Evolutionary conservation across 1,140 invertebrate genomes (phyloP), one percentile per base, ranked within the genome.

Genomic region (Chironomus tepperi): DNA sequence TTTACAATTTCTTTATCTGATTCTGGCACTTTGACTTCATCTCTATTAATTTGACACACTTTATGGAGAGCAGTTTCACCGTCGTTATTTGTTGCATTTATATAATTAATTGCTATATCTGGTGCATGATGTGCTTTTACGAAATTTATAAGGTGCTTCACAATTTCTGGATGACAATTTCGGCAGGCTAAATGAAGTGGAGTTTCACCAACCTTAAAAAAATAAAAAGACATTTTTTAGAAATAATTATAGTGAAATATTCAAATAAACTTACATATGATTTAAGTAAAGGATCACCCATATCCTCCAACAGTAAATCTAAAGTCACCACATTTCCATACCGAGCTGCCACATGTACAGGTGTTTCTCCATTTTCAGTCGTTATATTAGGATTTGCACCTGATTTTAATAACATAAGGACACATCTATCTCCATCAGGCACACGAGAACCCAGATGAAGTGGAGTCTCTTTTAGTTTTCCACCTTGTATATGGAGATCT

Each of bases 381-480:
- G 88, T 88, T 74, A 94, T 87, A 85, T 99, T 99, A 0, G 97
- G 93, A 76, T 96, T 92, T 9, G 97, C 97, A 5, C 98, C 98
- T 12, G 95, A 97, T 84, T 99, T 99, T 3, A 99, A 83, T 75
- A 99, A 83, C 96, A 99, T 98, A 76, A 98, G 87, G 9, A 95
- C 97, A 84, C 97, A 99, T 82, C 95, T 91, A 79, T 98, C 96
- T 73, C 96, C 96, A 79, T 96, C 95, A 74, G 89, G 89, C 47
- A 97, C 94, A 75, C 96, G 86, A 0, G 97, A 93, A 12, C 96
- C 96, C 76, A 99, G 97, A 81, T 99, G 97, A 43, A 99, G 85
- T 2, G 97, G 94, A 0, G 97, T 98, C 83, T 98, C 96, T 19
- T 90, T 87, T 75, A 92, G 84, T 78, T 90, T 90, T 0, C 94